Conservation (phyloP, 2,888 invertebrate species). For the Drosophila atroscutellata region DNA sequence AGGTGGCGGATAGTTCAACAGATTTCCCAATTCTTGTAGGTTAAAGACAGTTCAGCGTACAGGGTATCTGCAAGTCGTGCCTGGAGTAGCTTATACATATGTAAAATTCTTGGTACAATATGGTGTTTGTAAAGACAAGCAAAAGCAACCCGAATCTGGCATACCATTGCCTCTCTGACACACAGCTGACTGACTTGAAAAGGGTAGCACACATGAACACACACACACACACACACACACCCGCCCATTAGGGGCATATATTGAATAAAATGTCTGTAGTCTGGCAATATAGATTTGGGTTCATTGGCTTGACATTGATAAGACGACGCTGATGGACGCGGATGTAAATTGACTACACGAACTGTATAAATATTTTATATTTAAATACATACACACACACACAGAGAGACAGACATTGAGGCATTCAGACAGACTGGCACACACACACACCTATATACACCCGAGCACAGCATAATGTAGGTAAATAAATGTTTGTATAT, state of each 20-base stretch:
- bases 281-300: slow-evolving; percentile 72
- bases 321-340: slow-evolving; percentile 74
- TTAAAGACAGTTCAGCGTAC: neutral
- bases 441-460: slow-evolving; percentile 11
- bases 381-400: slow-evolving; percentile 20
- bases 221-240: slow-evolving; percentile 3
- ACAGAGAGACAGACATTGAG: slow-evolving; percentile 2
- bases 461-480: slow-evolving; percentile 10
- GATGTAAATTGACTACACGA: slow-evolving; percentile 73
- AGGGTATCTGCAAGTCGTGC: neutral
- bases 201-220: slow-evolving; percentile 26
- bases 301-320: slow-evolving; percentile 80
- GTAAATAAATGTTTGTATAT: neutral
- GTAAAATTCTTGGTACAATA: slow-evolving; percentile 8
- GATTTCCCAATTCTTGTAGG: neutral
- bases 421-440: slow-evolving; percentile 16
- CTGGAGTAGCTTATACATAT: slow-evolving; percentile 7
- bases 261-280: slow-evolving; percentile 46
- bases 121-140: slow-evolving; percentile 31
- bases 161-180: slow-evolving; percentile 24
- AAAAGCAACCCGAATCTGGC: slow-evolving; percentile 17
- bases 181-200: slow-evolving; percentile 22
- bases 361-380: slow-evolving; percentile 75
- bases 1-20: neutral
- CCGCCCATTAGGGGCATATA: slow-evolving; percentile 34